Base-by-base conservation (phyloP, 2,113 vertebrate genomes). In the Fulmarus glacialis region DNA sequence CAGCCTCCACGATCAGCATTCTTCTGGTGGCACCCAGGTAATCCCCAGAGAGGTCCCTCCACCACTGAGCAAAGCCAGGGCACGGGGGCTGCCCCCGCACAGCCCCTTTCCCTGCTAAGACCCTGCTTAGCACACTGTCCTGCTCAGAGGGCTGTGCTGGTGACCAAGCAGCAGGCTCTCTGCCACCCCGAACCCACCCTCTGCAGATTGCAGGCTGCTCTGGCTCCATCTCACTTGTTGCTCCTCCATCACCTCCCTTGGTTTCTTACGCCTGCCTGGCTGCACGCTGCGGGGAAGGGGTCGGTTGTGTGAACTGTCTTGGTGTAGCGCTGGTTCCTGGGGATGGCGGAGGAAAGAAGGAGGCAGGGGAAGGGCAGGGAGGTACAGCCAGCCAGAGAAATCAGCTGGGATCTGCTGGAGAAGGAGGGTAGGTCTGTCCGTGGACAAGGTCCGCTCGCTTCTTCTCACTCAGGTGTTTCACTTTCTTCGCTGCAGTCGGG, bases 401-500 rank as follows among this genome's bases (percentile, higher is more conserved):
- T 8, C 10, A 0, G 38, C 36, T 32, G 43, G 43, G n/a, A 19
- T 40, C 47, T 56, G 56, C 83, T 50, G 73, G 40, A 34, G 68
- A 4, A 50, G 21, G 15, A 56, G 52, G 8, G 21, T 29, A 26
- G n/a, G 15, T 42, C 60, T 38, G 55, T 29, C 56, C 0, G 0
- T 2, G 58, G 62, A 29, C 21, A 4, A 27, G 30, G 29, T 16
- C 45, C 56, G 0, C 34, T 40, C 2, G 1, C 52, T 42, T 0
- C 70, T 55, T 12, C 38, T 43, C 43, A 12, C 36, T 42, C 29
- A 1, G 0, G 0, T 6, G 9, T 67, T 26, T 52, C 15, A 1
- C 17, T 2, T 26, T n/a, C 48, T 34, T 36, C 0, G 2, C 68
- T 23, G 8, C 8, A 1, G 15, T 1, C 43, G 63, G 80, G 43